phyloP scores from a whole-genome alignment of 2,113 vertebrate genomes.

The Mystacornis crossleyi region DNA sequence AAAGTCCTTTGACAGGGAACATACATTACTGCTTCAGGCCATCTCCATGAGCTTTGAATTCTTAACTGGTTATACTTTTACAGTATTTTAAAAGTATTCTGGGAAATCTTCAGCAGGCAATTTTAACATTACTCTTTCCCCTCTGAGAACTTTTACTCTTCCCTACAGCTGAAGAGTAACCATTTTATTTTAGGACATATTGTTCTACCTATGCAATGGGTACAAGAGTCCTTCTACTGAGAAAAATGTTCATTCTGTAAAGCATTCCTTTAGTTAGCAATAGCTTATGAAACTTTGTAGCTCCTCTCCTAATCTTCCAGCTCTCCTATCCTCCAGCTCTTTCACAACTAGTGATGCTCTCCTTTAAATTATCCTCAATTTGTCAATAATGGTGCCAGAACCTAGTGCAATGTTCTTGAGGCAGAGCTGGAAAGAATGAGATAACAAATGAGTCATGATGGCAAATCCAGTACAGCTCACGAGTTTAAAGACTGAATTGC shows the following conservation, averaged over 20 bases:
- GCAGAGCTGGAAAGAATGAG: conserved; percentile 46
- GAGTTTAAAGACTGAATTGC: conserved; percentile 45
- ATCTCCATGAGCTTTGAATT: not conserved
- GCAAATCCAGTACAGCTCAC: conserved; percentile 27
- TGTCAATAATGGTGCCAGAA: conserved; percentile 32
- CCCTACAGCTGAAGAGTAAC: not conserved
- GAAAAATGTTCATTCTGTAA: not conserved
- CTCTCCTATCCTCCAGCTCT: not conserved
- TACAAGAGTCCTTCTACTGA: not conserved
- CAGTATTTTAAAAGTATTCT: not conserved
- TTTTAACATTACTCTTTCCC: not conserved
- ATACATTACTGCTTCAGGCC: not conserved
- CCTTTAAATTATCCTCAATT: conserved; percentile 22
- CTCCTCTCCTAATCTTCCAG: not conserved
- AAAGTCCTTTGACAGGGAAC: not conserved
- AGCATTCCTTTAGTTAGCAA: not conserved
- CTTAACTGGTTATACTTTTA: not conserved
- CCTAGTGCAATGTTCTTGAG: not conserved
- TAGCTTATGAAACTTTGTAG: not conserved
- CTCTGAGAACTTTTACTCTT: not conserved
- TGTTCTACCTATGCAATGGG: not conserved
- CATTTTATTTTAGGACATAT: not conserved
- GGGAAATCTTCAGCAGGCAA: not conserved
- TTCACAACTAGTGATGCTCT: conserved; percentile 1
- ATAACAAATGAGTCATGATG: conserved; percentile 61